Evolutionary conservation across 2,888 invertebrate genomes (phyloP).

Genomic region (Microctonus hyperodae): DNA sequence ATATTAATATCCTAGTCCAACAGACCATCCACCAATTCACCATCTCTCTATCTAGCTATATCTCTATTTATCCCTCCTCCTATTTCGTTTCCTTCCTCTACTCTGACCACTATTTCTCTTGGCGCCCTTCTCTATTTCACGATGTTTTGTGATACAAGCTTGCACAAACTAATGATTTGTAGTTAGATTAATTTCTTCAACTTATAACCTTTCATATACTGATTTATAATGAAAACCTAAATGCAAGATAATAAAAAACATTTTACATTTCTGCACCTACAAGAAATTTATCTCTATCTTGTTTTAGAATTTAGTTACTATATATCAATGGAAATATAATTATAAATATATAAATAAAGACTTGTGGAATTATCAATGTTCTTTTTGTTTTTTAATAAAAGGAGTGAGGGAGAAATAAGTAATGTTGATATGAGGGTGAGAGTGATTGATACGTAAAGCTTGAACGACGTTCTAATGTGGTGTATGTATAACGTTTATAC

Average conservation of each 20-base stretch:
- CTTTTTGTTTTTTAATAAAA: not conserved
- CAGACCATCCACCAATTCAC: not conserved
- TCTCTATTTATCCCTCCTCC: too few relatives aligned
- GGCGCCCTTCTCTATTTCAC: not conserved
- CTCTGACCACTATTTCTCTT: constrained; percentile 8
- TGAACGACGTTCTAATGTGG: constrained; percentile 58
- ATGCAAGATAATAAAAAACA: not conserved
- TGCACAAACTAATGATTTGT: constrained; percentile 48
- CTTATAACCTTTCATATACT: constrained; percentile 34
- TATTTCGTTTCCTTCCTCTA: constrained; percentile 22
- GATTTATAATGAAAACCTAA: constrained; percentile 47
- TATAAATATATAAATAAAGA: not conserved
- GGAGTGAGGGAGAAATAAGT: constrained; percentile 15
- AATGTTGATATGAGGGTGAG: not conserved
- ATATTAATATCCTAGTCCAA: constrained; percentile 56
- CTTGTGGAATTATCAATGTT: not conserved
- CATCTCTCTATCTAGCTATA: too few relatives aligned
- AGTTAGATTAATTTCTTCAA: constrained; percentile 1
- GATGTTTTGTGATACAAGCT: constrained; percentile 54
- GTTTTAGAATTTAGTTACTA: too few relatives aligned
- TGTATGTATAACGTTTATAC: constrained; percentile 21
- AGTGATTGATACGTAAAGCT: constrained; percentile 59
- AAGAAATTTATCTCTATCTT: too few relatives aligned
- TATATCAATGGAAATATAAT: not conserved
- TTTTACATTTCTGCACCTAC: not conserved